Evolutionary conservation across 2,113 vertebrate species (phyloP), one percentile per base, ranked within the genome.

Genomic region (Thalassarche chlororhynchos): DNA sequence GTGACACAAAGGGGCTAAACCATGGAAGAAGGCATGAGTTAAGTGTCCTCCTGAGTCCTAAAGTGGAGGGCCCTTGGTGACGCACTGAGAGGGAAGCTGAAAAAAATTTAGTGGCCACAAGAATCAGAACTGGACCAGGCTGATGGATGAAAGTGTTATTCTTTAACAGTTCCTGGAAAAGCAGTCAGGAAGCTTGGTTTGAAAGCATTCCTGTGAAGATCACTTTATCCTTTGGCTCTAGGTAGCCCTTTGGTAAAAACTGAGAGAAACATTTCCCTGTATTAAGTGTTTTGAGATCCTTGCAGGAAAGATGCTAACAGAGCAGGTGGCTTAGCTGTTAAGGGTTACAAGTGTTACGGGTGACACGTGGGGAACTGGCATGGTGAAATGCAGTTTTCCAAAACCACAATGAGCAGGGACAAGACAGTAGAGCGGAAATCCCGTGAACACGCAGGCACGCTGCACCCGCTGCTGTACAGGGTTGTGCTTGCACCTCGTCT

Each of bases 221-320:
- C 70, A 74, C 60, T 87, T 93, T 62, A 61, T 87, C 36, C 84
- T 93, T 92, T 96, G 84, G 70, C 70, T 91, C 54, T 36, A 85
- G 34, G 14, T 70, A 85, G 34, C 44, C 12, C 31, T 90, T 92
- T 71, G 55, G 54, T 72, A 87, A 93, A 91, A 91, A 34, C 8
- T 3, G 47, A 71, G 32, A 72, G 70, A 83, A 92, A 77, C 34
- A 26, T 69, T 92, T 72, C 52, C 40, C 29, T 40, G 5, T 52
- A 58, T 65, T 66, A 89, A 93, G 42, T 69, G 32, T 64, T 92
- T 66, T 42, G 44, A 80, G 81, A 74, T 72, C 54, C 31, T 91
- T 65, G 42, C n/a, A 46, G 57, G 61, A 64, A 93, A 84, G 70
- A 82, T 64, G 25, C 40, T 80, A 54, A 61, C 25, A 29, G 82